Percentiles rank a stretch among this genome's conserved stretches.
phyloP scores from a whole-genome alignment of 2,888 invertebrate species.

The Chouioia cunea region DNA sequence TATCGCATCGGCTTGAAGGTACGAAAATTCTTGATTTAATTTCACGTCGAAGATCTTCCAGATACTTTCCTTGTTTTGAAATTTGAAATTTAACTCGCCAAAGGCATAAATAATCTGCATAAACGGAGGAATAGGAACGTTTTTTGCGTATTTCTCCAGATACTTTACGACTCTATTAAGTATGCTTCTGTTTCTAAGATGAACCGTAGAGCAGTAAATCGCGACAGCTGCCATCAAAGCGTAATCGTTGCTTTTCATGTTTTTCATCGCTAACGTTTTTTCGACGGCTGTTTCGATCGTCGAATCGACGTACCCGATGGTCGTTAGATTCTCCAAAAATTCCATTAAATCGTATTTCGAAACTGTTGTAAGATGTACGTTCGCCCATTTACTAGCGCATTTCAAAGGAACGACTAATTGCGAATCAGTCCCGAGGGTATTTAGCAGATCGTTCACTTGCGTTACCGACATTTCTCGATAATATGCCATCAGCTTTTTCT shows the following conservation, averaged over 20 bases:
- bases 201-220: slow-evolving; percentile 75
- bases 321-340: slow-evolving; percentile 71
- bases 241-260: slow-evolving; percentile 69
- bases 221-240: slow-evolving; percentile 74
- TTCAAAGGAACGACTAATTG: slow-evolving; percentile 59
- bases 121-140: slow-evolving; percentile 71
- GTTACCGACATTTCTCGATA: slow-evolving; percentile 72
- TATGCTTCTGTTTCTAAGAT: slow-evolving; percentile 72
- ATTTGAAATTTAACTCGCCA: slow-evolving; percentile 74
- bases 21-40: slow-evolving; percentile 72
- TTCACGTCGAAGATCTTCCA: slow-evolving; percentile 73
- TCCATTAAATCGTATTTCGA: slow-evolving; percentile 72
- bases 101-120: slow-evolving; percentile 74
- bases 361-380: slow-evolving; percentile 73
- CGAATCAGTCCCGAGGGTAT: slow-evolving; percentile 65
- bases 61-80: slow-evolving; percentile 70
- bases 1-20: slow-evolving; percentile 73
- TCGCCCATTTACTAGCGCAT: slow-evolving; percentile 73
- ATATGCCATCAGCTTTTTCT: slow-evolving; percentile 72
- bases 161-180: slow-evolving; percentile 74
- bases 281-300: slow-evolving; percentile 74
- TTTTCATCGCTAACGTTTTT: slow-evolving; percentile 74
- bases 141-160: slow-evolving; percentile 69
- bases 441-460: slow-evolving; percentile 71
- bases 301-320: slow-evolving; percentile 72